Evolutionary conservation across 2,113 vertebrate species (phyloP).

Genomic region (Notothenia rossii): DNA sequence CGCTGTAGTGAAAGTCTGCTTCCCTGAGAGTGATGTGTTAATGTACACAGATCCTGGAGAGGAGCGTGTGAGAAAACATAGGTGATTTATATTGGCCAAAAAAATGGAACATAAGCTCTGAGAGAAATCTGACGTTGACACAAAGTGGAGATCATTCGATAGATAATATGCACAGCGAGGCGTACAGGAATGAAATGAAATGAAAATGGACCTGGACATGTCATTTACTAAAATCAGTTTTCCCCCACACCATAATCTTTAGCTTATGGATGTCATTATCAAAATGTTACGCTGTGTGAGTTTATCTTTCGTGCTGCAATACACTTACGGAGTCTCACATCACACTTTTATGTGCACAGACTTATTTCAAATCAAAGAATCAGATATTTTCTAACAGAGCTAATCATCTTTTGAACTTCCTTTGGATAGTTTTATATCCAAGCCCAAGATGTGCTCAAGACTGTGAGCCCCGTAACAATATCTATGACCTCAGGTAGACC

Average conservation of each 20-base stretch:
- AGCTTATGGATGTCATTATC: not conserved
- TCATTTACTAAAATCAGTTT: not conserved
- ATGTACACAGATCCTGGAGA: constrained; percentile 47
- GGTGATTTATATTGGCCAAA: constrained; percentile 40
- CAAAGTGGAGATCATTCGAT: constrained; percentile 22
- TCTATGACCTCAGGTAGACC: not conserved
- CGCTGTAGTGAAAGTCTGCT: constrained; percentile 40
- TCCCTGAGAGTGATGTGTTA: constrained; percentile 59
- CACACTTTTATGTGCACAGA: too few relatives aligned
- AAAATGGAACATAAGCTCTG: constrained; percentile 39
- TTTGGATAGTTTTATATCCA: too few relatives aligned
- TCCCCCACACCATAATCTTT: not conserved
- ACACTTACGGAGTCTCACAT: not conserved
- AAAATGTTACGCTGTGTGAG: not conserved
- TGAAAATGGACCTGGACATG: not conserved
- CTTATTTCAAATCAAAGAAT: not conserved
- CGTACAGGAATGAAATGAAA: not conserved
- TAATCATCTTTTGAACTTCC: not conserved
- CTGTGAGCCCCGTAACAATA: not conserved
- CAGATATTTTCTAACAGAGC: not conserved
- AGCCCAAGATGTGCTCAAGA: too few relatives aligned
- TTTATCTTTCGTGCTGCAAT: not conserved
- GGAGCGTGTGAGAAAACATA: constrained; percentile 53
- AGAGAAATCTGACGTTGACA: constrained; percentile 21
- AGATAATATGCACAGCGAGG: constrained; percentile 23